Base-by-base conservation (phyloP, 1,140 invertebrate species). In the Saccostrea echinata region DNA sequence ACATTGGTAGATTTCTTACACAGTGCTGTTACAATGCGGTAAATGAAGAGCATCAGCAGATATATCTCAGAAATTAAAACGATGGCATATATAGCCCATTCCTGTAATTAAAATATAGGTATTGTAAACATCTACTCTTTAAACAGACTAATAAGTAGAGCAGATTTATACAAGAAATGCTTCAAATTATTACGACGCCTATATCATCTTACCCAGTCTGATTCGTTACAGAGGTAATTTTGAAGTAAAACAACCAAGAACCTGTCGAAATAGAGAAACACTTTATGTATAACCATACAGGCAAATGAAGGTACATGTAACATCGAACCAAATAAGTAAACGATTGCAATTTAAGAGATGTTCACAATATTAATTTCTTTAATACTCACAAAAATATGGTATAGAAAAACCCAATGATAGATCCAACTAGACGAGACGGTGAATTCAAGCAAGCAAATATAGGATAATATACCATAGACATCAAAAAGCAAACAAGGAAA, bases 371-470 rank as follows among this genome's bases (percentile, higher is more conserved):
- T 61, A 1, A 61, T 8, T 61, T 6, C n/a, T 61, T n/a, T 43
- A 64, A 30, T 30, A 76, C 68, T 76, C 27, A 76, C 68, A 76
- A 76, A 11, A 76, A 27, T 33, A 76, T 13, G 16, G 27, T 76
- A 76, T 76, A 76, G 1, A 76, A 9, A 76, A 76, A 76, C 33
- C 68, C 68, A 4, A 76, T 18, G 68, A 76, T 27, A 30, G 68
- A 76, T 16, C 68, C 68, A 33, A 76, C 24, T 11, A 76, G 11
- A 12, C 68, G 24, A 16, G 68, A 76, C 11, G 68, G 33, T 6
- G 27, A 33, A 27, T 76, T 76, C 68, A 76, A 76, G 30, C 68
- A 30, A 16, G 68, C 68, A 33, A 76, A 76, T 3, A 76, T 76
- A 12, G 68, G 68, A 30, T 76, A 76, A 30, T 30, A 76, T 18